phyloP scores from a whole-genome alignment of 2,888 invertebrate species.

The Hirtodrosophila alboralis region DNA sequence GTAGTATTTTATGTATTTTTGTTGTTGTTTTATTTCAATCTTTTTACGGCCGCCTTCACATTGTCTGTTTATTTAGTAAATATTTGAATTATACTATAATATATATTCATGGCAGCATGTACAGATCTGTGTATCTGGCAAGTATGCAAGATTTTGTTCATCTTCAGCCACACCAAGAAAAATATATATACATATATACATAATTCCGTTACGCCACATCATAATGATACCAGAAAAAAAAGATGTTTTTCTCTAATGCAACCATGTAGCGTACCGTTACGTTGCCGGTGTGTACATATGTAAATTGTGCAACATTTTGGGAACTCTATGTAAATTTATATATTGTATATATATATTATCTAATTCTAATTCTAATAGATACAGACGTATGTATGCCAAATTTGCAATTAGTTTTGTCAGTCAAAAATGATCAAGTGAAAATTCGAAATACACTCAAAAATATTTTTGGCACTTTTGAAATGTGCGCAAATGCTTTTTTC shows the following conservation, averaged over 20 bases:
- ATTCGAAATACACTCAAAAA: slow-evolving; percentile 11
- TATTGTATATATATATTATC: no score
- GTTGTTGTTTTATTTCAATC: slow-evolving; percentile 40
- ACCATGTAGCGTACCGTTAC: slow-evolving; percentile 45
- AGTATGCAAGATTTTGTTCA: slow-evolving; percentile 40
- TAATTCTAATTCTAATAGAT: no score
- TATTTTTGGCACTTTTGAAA: slow-evolving; percentile 44
- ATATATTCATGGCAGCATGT: slow-evolving; percentile 27
- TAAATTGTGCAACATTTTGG: no score
- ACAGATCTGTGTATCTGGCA: slow-evolving; percentile 19
- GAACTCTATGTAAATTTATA: no score
- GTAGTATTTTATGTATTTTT: slow-evolving; percentile 24
- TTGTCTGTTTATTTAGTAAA: slow-evolving; percentile 70
- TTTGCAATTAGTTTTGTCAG: slow-evolving; percentile 9
- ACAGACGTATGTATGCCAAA: slow-evolving; percentile 2
- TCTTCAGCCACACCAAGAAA: slow-evolving; percentile 10
- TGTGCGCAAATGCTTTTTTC: slow-evolving; percentile 19
- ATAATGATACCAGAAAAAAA: slow-evolving; percentile 45
- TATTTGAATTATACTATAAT: slow-evolving; percentile 64
- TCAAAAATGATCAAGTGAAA: slow-evolving; percentile 15
- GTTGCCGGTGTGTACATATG: no score
- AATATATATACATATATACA: slow-evolving; percentile 2
- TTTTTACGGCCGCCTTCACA: slow-evolving; percentile 44
- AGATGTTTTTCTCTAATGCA: slow-evolving; percentile 31
- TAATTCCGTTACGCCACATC: slow-evolving; percentile 59